These are phyloP conservation scores for Zelleria hepariella DNA, from an alignment of 2,888 invertebrate genomes.

Conservation along the genomic window DNA sequence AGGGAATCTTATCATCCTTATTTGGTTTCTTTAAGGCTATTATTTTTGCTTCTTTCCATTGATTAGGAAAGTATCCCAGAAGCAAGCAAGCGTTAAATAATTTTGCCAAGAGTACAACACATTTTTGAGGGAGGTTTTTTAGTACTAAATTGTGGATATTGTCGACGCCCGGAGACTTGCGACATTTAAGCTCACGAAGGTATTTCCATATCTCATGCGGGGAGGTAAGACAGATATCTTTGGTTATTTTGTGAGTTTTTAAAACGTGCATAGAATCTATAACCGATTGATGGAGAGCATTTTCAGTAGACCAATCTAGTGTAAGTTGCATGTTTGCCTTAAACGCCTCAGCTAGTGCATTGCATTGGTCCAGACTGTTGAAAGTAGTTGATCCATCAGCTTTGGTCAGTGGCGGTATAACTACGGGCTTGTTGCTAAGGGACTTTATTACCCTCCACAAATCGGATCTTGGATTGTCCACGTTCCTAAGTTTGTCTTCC, in stretches of 20 bases:
- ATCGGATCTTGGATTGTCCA: slow-evolving; percentile 8
- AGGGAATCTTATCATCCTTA: slow-evolving; percentile 4
- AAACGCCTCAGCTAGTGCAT: slow-evolving; percentile 7
- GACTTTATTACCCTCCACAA: slow-evolving; percentile 7
- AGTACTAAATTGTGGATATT: not conserved
- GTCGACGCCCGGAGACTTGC: slow-evolving; percentile 9
- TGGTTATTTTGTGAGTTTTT: not conserved
- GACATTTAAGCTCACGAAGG: slow-evolving; percentile 1
- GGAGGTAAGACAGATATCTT: not conserved
- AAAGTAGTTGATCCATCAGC: not conserved
- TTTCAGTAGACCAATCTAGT: not conserved
- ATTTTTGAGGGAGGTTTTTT: slow-evolving; percentile 1
- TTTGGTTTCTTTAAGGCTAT: slow-evolving; percentile 8
- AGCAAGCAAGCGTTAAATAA: slow-evolving; percentile 9
- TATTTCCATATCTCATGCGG: slow-evolving; percentile 5
- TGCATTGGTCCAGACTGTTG: slow-evolving; percentile 2
- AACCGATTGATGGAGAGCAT: not conserved
- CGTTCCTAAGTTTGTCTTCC: slow-evolving; percentile 4
- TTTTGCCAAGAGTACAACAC: not conserved
- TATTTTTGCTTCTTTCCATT: slow-evolving; percentile 8
- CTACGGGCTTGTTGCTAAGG: not conserved
- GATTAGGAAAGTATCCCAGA: slow-evolving; percentile 6
- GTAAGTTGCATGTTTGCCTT: slow-evolving; percentile 8
- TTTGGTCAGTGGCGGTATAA: slow-evolving; percentile 5
- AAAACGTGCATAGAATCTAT: not conserved